These are phyloP conservation scores for Eleginops maclovinus DNA, from an alignment of 2,113 vertebrate genomes.

Conservation along the genomic window DNA sequence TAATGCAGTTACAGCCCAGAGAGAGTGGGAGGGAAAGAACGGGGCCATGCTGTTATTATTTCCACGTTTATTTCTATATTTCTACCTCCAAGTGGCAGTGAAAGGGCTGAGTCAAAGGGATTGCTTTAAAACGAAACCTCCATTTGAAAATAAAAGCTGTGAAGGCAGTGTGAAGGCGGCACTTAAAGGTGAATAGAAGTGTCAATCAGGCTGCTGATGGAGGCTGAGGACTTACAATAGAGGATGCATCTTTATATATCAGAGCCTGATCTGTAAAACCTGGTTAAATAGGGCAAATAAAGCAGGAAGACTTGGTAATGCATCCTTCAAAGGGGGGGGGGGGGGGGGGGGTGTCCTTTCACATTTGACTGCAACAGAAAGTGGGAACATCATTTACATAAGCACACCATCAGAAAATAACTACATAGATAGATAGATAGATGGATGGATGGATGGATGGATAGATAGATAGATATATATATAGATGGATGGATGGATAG, in stretches of 20 bases:
- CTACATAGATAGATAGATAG: constrained; percentile 23
- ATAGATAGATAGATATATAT: neutral
- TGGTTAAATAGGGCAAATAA: constrained; percentile 78
- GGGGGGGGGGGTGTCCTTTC: constrained; percentile 26
- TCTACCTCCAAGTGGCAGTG: constrained; percentile 88
- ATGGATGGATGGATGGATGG: neutral
- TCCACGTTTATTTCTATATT: constrained; percentile 85
- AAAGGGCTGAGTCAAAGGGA: constrained; percentile 77
- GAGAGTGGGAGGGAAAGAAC: constrained; percentile 16
- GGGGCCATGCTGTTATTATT: constrained; percentile 85
- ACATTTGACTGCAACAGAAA: constrained; percentile 7
- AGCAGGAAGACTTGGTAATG: constrained; percentile 70
- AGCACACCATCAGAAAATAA: neutral
- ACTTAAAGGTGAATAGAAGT: constrained; percentile 89
- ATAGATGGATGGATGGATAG: neutral
- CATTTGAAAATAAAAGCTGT: constrained; percentile 91
- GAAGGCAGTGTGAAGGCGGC: constrained; percentile 86
- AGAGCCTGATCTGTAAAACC: constrained; percentile 84
- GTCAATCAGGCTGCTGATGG: constrained; percentile 86
- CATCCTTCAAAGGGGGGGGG: constrained; percentile 56
- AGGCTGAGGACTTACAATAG: constrained; percentile 61
- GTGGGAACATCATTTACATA: constrained; percentile 31
- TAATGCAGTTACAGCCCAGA: constrained; percentile 85
- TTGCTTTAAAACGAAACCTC: constrained; percentile 86
- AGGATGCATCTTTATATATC: constrained; percentile 75